Evolutionary conservation across 2,888 invertebrate genomes (phyloP), one percentile per base, ranked within the genome.

Genomic region (Choreutis nemorana): DNA sequence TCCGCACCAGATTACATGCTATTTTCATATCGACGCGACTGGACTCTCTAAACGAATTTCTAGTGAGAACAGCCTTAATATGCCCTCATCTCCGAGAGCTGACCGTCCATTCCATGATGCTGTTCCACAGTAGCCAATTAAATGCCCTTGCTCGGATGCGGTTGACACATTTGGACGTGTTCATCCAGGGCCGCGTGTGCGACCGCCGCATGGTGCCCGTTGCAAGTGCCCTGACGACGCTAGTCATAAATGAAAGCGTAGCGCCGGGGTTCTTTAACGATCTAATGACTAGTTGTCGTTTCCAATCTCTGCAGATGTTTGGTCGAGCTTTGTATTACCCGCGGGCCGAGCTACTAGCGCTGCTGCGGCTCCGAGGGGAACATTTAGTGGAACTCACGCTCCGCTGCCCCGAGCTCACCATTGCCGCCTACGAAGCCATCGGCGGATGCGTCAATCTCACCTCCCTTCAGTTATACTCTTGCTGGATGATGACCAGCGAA

Each of bases 231-330:
- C 29, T 54, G 9, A 28, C 24, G 5, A 40, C 46, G 3, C 28
- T 55, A 3, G 50, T 55, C 2, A 32, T 48, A 3, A 55, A 55
- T 33, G 45, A 48, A 15, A 40, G 26, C 4, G 34, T 48, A 7
- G 31, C 36, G 3, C 33, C 24, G 6, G 35, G 37, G 2, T 37
- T 51, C 18, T 34, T 50, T 12, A 16, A 31, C 6, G 18, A 21
- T 5, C 26, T 49, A 6, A 34, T 38, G 3, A 28, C 23, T 4
- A 26, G 28, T 4, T 16, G 29, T 4, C 32, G 26, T 3, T 34
- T 54, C 2, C 28, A 20, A 2, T 41, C 35, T 5, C 31, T 58
- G 4, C 50, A 56, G 29, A 55, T 58, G 57, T 58, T 46, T 22
- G 57, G 57, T 2, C 39, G 42, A 20, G 40, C 52, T 4, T 24